These are phyloP conservation scores for Myotis brandtii DNA, from an alignment of 2,113 vertebrate genomes.

Conservation along the genomic window DNA sequence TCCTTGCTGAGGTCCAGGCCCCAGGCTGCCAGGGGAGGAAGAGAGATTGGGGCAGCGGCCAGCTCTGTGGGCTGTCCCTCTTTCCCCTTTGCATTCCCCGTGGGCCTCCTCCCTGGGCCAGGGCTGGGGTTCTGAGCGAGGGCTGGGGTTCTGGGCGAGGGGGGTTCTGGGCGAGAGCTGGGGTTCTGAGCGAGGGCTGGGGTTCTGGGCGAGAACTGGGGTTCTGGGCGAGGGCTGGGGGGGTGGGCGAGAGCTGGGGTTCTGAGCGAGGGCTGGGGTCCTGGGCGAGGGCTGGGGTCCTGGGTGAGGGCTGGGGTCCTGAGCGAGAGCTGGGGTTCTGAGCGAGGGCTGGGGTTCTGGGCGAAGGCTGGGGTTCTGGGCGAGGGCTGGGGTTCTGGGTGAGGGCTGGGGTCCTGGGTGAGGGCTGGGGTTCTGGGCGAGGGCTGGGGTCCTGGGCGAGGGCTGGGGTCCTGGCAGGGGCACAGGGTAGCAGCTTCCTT, in stretches of 20 bases:
- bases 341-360: no score
- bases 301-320: no score
- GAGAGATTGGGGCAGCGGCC: not conserved
- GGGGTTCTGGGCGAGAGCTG: no score
- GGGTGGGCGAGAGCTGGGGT: not conserved
- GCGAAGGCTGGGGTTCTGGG: no score
- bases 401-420: no score
- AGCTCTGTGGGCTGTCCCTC: not conserved
- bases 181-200: no score
- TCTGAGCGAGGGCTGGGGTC: not conserved
- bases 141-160: not conserved
- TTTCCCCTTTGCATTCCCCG: not conserved
- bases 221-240: not conserved
- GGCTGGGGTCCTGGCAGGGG: not conserved
- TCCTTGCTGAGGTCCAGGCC: not conserved
- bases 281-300: not conserved
- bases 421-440: no score
- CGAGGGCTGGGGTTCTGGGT: no score
- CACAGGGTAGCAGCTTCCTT: not conserved
- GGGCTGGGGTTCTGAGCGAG: not conserved
- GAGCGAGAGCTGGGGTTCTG: no score
- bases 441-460: no score
- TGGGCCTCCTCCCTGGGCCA: not conserved
- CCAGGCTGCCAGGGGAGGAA: rapidly evolving
- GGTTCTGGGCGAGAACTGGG: no score